A percentile compares a stretch with the other conserved stretches of the same genome.
Evolutionary conservation across 2,797 vertebrate genomes (phyloP).

Genomic region (Emydoidea blandingii): DNA sequence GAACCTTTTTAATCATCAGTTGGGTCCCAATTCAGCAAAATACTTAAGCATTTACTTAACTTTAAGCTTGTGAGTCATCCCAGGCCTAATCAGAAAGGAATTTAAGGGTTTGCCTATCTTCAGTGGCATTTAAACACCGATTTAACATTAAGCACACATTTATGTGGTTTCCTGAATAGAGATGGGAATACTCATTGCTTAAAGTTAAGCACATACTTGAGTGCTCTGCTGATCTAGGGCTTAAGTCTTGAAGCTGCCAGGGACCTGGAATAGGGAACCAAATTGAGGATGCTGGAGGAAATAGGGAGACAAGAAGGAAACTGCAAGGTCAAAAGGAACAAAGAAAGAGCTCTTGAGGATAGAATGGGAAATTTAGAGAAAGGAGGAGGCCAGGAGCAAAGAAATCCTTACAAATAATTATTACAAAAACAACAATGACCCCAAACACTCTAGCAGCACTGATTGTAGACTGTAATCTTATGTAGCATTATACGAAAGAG

Average conservation of each 20-base stretch:
- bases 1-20: background rate
- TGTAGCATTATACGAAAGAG: background rate
- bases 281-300: background rate
- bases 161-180: background rate
- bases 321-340: background rate
- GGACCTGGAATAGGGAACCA: background rate
- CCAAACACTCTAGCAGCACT: background rate
- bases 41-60: too few species aligned
- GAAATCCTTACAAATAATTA: background rate
- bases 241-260: background rate
- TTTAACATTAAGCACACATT: conserved; percentile 46
- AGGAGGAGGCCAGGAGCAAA: background rate
- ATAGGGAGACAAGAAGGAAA: background rate
- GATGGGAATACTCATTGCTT: background rate
- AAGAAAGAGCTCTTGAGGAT: background rate
- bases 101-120: conserved; percentile 64
- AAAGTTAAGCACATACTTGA: background rate
- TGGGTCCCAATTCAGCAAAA: too few species aligned
- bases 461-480: background rate
- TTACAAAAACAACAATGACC: background rate
- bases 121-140: conserved; percentile 23
- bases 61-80: background rate
- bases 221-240: background rate
- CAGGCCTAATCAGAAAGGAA: background rate
- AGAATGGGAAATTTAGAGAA: conserved; percentile 11